Percentiles rank a stretch among this genome's conserved stretches.
phyloP scores from a whole-genome alignment of 2,888 invertebrate genomes.

The Ophion ventricosus region DNA sequence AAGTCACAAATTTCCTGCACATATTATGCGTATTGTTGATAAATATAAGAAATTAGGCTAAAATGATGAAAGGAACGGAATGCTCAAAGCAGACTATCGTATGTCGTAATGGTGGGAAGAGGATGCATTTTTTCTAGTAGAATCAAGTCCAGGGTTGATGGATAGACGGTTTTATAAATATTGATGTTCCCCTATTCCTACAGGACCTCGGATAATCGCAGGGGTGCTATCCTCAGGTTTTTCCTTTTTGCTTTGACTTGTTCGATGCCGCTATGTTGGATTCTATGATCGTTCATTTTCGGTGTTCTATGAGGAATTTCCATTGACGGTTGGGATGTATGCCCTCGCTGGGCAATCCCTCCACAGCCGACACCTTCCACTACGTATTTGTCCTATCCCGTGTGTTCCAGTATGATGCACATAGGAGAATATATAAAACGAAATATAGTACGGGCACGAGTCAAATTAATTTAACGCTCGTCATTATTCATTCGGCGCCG shows the following conservation, averaged over 20 bases:
- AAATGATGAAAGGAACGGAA: not conserved
- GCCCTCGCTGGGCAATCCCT: conserved; percentile 63
- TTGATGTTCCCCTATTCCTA: conserved; percentile 60
- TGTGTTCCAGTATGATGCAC: conserved; percentile 14
- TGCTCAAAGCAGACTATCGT: not conserved
- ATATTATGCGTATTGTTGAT: no score
- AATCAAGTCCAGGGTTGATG: conserved; percentile 64
- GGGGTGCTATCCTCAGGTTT: conserved; percentile 55
- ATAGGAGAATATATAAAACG: conserved; percentile 74
- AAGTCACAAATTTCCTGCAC: no score
- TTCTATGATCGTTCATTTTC: conserved; percentile 38
- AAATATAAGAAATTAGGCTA: no score
- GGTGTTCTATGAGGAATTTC: conserved; percentile 58
- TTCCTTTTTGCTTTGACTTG: conserved; percentile 31
- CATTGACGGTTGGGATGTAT: conserved; percentile 60
- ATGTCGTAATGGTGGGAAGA: not conserved
- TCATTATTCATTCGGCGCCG: conserved; percentile 77
- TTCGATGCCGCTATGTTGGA: conserved; percentile 32
- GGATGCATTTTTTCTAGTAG: conserved; percentile 28
- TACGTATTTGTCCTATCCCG: conserved; percentile 53
- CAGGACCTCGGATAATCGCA: conserved; percentile 16
- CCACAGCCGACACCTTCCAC: conserved; percentile 70
- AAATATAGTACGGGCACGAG: conserved; percentile 65
- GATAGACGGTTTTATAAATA: conserved; percentile 72
- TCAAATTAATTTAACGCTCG: conserved; percentile 79